Evolutionary conservation across 2,797 vertebrate species (phyloP), one percentile per base, ranked within the genome.

Genomic region (Streptopelia turtur): DNA sequence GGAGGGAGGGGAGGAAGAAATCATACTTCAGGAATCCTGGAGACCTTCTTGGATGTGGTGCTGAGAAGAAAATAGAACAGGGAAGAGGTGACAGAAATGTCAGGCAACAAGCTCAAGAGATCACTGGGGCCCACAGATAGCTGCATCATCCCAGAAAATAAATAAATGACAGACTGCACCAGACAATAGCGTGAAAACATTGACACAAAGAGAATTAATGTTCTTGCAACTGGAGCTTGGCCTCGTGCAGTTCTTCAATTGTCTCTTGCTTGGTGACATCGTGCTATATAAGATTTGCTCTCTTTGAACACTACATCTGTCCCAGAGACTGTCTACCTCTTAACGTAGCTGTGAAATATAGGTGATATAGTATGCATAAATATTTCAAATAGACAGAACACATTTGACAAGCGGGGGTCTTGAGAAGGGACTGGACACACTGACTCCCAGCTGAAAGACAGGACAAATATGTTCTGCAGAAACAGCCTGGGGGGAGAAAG

Each of bases 191-290:
- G 47, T 2, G 28, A 89, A 97, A 97, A 94, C 74, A 91, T 50
- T 82, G 92, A 86, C 88, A 88, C 66, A 87, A 63, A 74, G 89
- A 90, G 86, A 94, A 97, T 93, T 75, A 93, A 96, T 94, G 92
- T 80, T 87, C 49, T 43, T 85, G 91, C 55, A 93, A 61, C 63
- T 74, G 93, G 96, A 94, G 95, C 93, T 96, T 95, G 96, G 93
- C 92, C 94, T 92, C 87, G 74, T 69, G 61, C 18, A 1, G 69
- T 91, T 94, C 87, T 83, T 92, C 90, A 90, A 6, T 79, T 0
- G 3, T 45, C 65, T 77, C 83, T 83, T 71, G 80, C 75, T 64
- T 69, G 45, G 53, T 89, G 80, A 85, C 69, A 75, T 47, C 75
- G 5, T 87, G 63, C 93, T 78, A 27, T 47, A 27, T 80, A 41